Evolutionary conservation across 2,113 vertebrate genomes (phyloP).

Genomic region (Pogonocichla stellata): DNA sequence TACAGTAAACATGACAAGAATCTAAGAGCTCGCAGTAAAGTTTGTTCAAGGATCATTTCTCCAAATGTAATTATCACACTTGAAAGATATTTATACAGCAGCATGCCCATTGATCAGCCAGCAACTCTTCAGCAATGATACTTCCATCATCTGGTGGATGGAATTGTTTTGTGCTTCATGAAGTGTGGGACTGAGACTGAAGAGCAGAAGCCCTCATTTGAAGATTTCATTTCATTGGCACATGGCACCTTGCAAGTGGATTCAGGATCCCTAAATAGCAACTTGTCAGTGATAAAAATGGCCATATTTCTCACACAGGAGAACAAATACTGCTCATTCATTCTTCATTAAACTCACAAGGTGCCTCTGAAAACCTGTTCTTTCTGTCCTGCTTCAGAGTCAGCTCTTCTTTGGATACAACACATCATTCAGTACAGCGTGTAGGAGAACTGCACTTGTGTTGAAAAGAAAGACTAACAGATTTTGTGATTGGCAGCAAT

Average conservation of each 20-base stretch:
- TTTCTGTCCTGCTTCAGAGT: not conserved
- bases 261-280: not conserved
- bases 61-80: not conserved
- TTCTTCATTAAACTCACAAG: not conserved
- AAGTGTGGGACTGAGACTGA: not conserved
- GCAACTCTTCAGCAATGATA: not conserved
- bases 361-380: not conserved
- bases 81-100: not conserved
- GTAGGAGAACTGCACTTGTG: not conserved
- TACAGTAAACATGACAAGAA: not conserved
- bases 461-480: not conserved
- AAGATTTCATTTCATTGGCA: not conserved
- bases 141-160: not conserved
- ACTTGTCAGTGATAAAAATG: not conserved
- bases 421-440: not conserved
- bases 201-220: not conserved
- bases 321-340: not conserved
- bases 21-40: not conserved
- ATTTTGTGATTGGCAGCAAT: not conserved
- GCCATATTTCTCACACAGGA: not conserved
- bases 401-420: not conserved
- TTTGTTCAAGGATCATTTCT: conserved; percentile 9
- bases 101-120: not conserved
- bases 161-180: not conserved
- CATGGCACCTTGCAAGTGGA: not conserved